Conservation (phyloP, 64 coral and sea anemone genomes). For the Cladopsammia gracilis region DNA sequence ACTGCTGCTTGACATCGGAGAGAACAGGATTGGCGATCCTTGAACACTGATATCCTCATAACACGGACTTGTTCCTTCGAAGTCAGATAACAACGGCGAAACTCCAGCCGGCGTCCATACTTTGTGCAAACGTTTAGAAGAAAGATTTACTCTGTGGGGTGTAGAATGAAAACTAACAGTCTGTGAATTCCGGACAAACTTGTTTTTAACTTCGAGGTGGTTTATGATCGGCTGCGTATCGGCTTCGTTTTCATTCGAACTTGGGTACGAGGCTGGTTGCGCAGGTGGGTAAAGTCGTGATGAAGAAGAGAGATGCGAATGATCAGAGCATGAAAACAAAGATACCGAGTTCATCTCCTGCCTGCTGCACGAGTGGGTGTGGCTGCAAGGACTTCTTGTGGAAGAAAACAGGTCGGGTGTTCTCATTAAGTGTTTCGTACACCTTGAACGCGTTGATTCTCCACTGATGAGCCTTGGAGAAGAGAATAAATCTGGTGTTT, state of each 20-base stretch:
- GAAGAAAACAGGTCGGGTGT: not conserved
- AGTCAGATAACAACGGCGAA: not conserved
- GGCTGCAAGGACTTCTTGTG: not conserved
- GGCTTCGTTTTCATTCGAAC: not conserved
- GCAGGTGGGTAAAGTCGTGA: not conserved
- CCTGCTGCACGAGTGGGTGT: not conserved
- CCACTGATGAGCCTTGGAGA: not conserved
- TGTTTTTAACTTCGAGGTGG: not conserved
- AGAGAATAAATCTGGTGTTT: not conserved
- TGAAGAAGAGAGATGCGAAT: not conserved
- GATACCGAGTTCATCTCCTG: not conserved
- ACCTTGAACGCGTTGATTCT: not conserved
- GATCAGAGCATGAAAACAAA: slow-evolving; percentile 6
- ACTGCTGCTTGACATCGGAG: not conserved
- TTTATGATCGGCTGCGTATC: not conserved
- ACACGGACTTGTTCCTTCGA: not conserved
- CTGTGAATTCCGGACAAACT: not conserved
- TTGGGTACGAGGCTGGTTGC: not conserved
- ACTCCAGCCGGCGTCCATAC: not conserved
- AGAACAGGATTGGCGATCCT: not conserved
- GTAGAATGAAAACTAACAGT: slow-evolving; percentile 4
- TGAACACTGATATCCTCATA: not conserved
- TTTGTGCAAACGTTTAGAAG: not conserved
- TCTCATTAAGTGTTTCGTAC: not conserved
- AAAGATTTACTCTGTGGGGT: not conserved